phyloP scores from a whole-genome alignment of 2,797 vertebrate species.

The Balearica regulorum region DNA sequence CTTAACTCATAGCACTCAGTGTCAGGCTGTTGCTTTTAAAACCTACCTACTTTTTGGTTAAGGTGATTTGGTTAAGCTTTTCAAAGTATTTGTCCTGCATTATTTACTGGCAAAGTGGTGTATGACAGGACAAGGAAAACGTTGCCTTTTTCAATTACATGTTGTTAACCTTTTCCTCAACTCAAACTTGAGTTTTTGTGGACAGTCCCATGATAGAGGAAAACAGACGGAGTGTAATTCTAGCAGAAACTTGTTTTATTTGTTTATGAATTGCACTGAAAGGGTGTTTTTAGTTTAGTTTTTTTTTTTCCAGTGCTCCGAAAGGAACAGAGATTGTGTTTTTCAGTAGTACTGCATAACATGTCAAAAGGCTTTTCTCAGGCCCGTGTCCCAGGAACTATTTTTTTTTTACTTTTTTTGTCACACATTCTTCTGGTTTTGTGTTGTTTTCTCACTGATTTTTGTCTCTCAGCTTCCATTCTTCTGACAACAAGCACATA shows the following conservation, averaged over 20 bases:
- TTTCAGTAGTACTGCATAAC: neutral
- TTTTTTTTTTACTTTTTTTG: neutral
- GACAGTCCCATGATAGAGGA: neutral
- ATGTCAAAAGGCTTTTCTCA: neutral
- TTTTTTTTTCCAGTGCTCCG: neutral
- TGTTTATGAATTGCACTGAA: neutral
- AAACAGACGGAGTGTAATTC: neutral
- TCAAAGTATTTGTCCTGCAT: neutral
- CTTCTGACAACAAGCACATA: neutral
- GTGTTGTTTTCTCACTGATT: neutral
- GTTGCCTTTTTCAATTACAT: neutral
- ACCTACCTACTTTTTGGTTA: neutral
- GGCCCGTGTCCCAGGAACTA: accelerated
- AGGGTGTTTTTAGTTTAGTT: neutral
- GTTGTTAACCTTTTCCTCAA: neutral
- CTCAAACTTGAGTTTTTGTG: neutral
- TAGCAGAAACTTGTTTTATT: neutral
- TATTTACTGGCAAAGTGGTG: neutral
- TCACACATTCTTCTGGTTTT: neutral
- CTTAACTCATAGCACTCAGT: neutral
- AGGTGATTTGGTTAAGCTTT: neutral
- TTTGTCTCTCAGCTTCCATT: neutral
- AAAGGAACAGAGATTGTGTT: neutral
- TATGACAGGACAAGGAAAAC: neutral
- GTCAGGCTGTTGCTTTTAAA: neutral